phyloP scores from a whole-genome alignment of 2,113 vertebrate species.

The Podarcis raffonei region DNA sequence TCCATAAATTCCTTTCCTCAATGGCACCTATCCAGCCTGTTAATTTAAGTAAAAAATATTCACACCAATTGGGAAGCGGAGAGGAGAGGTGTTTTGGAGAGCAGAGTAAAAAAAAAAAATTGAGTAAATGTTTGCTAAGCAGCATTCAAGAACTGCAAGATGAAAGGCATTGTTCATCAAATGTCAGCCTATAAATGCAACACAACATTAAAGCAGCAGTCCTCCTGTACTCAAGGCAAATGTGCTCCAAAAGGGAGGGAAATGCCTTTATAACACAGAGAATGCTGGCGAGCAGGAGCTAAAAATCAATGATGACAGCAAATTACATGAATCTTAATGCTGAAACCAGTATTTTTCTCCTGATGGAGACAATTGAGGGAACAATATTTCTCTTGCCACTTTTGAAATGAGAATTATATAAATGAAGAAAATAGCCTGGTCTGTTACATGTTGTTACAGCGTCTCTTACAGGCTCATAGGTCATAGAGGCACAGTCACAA shows the following conservation, averaged over 20 bases:
- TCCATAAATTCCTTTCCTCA: neutral
- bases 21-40: neutral
- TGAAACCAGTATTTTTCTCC: constrained; percentile 30
- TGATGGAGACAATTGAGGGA: constrained; percentile 27
- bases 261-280: neutral
- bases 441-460: neutral
- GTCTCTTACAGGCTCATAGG: neutral
- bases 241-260: neutral
- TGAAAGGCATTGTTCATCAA: constrained; percentile 12
- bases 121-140: neutral
- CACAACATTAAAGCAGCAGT: neutral
- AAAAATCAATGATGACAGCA: constrained; percentile 26
- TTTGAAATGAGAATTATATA: neutral
- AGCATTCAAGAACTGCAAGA: neutral
- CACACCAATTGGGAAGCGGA: neutral
- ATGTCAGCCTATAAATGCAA: constrained; percentile 22
- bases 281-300: constrained; percentile 6
- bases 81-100: neutral
- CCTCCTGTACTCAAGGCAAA: neutral
- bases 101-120: fast-evolving
- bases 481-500: neutral
- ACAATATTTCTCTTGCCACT: constrained; percentile 18
- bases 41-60: constrained; percentile 16
- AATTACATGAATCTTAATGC: neutral
- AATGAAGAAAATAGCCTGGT: constrained; percentile 14